Conservation (phyloP, 2,113 vertebrate species). For the Pogonocichla stellata region DNA sequence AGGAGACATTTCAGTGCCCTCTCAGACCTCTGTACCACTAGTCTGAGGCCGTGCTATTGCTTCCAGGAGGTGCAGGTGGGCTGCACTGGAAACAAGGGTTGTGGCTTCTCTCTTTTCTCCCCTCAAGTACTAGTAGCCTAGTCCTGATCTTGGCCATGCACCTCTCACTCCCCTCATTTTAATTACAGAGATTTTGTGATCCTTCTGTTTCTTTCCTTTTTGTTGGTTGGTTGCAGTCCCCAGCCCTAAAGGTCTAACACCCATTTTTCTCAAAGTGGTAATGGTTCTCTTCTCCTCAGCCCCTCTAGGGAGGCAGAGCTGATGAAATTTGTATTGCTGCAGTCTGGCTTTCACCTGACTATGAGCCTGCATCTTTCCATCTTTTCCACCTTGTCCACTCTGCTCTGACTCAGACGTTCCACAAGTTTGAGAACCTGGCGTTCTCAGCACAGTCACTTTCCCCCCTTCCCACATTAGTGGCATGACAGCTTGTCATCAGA, state of each 20-base stretch:
- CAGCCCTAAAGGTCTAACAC: not conserved
- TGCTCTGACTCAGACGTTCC: not conserved
- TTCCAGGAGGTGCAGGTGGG: not conserved
- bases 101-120: not conserved
- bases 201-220: not conserved
- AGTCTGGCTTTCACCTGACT: not conserved
- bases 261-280: not conserved
- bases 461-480: not conserved
- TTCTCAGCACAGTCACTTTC: not conserved
- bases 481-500: not conserved
- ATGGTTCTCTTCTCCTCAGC: not conserved
- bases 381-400: not conserved
- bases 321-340: not conserved
- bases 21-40: not conserved
- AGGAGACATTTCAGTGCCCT: not conserved
- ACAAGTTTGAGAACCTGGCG: not conserved
- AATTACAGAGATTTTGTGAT: not conserved
- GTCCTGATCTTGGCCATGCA: not conserved
- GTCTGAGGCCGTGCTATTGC: fast-evolving
- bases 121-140: not conserved
- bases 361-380: not conserved
- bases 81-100: not conserved
- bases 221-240: not conserved
- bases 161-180: not conserved
- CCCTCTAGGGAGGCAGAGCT: not conserved